Base-by-base conservation (phyloP, 2,797 vertebrate genomes). In the Meriones psammophilus region DNA sequence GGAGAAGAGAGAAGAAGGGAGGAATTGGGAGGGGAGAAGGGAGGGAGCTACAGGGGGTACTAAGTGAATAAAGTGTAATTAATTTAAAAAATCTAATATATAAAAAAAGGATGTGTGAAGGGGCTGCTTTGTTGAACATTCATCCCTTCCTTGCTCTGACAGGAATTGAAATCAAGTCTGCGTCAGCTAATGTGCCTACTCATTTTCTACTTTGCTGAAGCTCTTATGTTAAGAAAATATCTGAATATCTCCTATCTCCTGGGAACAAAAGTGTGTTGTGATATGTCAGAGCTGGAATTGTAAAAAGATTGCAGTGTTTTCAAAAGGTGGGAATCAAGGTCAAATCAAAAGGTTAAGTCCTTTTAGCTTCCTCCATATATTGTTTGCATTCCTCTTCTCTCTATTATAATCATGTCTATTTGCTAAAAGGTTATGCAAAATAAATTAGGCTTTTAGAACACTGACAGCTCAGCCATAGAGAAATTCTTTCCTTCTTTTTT, bases 361-460 rank as follows among this genome's bases (percentile, higher is more conserved):
- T 88, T 95, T 97, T 96, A 93, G 89, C 96, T 96, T 89, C 68
- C 80, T 89, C 93, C 81, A 96, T 91, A 91, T 95, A 96, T 93
- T 97, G 96, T 94, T 97, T 97, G 94, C 94, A 88, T 95, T 93
- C 92, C 76, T 96, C 94, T 96, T 85, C 80, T 97, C 94, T 94
- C 97, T 91, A 86, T 97, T 97, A 97, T 90, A 97, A 97, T 98
- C 96, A 97, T 96, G 64, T 96, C 96, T 97, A 90, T 89, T 92
- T 97, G 92, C 80, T 96, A 97, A 98, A 97, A 97, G 95, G 96
- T 97, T 97, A 97, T 97, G 95, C 96, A 97, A 98, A 98, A 98
- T 98, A 98, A 98, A 98, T 97, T 98, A 97, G 96, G 95, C 96
- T 97, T 97, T 97, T 97, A 98, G 94, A 97, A 83, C 94, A 42